Evolutionary conservation across 2,113 vertebrate genomes (phyloP).

Genomic region (Cacatua alba): DNA sequence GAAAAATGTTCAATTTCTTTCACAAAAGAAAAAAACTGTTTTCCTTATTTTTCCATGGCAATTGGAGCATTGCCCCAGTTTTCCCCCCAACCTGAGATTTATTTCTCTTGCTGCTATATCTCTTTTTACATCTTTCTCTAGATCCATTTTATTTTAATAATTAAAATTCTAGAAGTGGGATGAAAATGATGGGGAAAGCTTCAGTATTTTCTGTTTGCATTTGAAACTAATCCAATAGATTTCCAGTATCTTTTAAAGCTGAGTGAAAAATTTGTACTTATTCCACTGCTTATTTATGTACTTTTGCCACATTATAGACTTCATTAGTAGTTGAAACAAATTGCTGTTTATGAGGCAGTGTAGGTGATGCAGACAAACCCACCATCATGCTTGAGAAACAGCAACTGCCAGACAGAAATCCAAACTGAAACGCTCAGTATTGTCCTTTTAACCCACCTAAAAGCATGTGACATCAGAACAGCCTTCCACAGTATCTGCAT

Average conservation of each 20-base stretch:
- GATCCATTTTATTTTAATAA: background rate
- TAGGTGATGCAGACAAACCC: background rate
- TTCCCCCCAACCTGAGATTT: background rate
- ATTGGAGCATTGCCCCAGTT: background rate
- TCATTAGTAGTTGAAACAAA: background rate
- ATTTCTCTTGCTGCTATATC: background rate
- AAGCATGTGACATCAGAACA: background rate
- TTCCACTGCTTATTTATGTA: background rate
- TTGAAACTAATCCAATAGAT: background rate
- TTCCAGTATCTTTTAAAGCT: background rate
- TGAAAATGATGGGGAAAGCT: background rate
- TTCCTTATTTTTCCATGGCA: background rate
- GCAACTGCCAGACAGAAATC: background rate
- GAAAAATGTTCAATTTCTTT: background rate
- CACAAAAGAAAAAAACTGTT: background rate
- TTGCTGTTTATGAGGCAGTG: background rate
- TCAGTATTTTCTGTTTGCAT: background rate
- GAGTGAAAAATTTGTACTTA: background rate
- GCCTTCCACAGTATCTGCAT: background rate
- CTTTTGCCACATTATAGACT: background rate
- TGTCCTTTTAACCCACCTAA: background rate
- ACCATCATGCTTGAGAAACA: background rate
- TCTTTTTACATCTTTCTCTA: background rate
- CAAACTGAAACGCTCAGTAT: background rate
- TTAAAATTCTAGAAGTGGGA: background rate